Conservation (phyloP, 2,888 invertebrate genomes). For the Nephrotoma appendiculata region DNA sequence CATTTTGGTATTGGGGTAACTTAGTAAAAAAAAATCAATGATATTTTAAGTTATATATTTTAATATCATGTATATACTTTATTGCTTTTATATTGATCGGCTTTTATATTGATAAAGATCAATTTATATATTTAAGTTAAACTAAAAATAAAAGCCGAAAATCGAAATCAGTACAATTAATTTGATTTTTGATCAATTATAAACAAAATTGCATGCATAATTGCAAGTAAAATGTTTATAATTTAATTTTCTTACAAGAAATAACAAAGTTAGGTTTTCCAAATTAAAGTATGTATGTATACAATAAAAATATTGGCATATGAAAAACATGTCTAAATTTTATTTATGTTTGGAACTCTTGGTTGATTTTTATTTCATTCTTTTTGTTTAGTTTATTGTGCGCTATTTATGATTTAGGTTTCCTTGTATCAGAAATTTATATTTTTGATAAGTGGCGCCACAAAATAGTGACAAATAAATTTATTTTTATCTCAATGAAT, state of each 20-base stretch:
- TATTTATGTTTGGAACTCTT: neutral
- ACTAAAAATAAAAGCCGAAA: neutral
- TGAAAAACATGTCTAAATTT: neutral
- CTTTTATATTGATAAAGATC: neutral
- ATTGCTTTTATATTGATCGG: neutral
- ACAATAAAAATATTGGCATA: neutral
- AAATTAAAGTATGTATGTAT: neutral
- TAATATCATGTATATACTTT: neutral
- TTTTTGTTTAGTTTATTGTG: too few relatives aligned
- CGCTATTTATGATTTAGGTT: too few relatives aligned
- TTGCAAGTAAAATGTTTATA: neutral
- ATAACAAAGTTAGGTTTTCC: neutral
- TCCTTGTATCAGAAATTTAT: neutral
- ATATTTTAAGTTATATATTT: neutral
- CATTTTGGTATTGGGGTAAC: neutral
- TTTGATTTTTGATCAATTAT: neutral
- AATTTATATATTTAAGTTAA: neutral
- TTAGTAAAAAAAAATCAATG: neutral
- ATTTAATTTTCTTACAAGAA: neutral
- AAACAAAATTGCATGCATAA: neutral
- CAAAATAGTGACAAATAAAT: neutral
- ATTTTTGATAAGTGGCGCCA: neutral
- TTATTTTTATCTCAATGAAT: neutral
- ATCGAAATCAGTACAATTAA: neutral
- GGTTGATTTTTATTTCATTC: too few relatives aligned